Conservation (phyloP, 1,140 invertebrate genomes). For the Lasioglossum baleicum region DNA sequence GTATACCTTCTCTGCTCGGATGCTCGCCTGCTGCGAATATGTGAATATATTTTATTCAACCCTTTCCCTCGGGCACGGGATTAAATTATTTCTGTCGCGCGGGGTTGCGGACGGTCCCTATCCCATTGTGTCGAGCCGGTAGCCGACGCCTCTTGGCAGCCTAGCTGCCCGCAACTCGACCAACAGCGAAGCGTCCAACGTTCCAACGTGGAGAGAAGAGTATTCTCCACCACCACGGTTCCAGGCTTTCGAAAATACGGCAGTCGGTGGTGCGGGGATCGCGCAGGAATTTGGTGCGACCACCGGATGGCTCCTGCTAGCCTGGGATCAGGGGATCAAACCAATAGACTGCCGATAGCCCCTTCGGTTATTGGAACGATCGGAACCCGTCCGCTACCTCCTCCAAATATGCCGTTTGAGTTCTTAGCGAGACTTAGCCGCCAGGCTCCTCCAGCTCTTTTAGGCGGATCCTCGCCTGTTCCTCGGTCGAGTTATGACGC, state of each 20-base stretch:
- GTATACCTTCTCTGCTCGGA: conserved; percentile 66
- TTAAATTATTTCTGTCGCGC: conserved; percentile 76
- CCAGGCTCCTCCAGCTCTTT: conserved; percentile 41
- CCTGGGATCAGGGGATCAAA: conserved; percentile 77
- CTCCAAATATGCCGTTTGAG: neutral
- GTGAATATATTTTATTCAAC: conserved; percentile 82
- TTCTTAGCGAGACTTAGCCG: neutral
- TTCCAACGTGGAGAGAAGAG: no score
- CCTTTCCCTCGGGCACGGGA: conserved; percentile 75
- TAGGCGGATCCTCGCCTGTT: conserved; percentile 65
- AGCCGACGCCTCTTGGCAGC: no score
- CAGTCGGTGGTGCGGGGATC: neutral
- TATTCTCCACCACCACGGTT: neutral
- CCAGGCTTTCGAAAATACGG: conserved; percentile 22
- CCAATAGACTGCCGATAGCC: conserved; percentile 80
- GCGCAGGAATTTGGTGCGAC: conserved; percentile 72
- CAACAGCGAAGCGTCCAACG: neutral
- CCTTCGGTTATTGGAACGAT: conserved; percentile 76
- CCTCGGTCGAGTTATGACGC: conserved; percentile 65
- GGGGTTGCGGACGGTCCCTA: conserved; percentile 35
- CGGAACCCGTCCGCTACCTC: conserved; percentile 50
- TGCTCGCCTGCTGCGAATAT: conserved; percentile 78
- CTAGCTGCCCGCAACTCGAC: neutral
- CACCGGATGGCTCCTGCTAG: conserved; percentile 68
- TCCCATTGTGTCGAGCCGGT: neutral